These are phyloP conservation scores for Periplaneta americana DNA, from an alignment of 1,140 invertebrate species.

Conservation along the genomic window DNA sequence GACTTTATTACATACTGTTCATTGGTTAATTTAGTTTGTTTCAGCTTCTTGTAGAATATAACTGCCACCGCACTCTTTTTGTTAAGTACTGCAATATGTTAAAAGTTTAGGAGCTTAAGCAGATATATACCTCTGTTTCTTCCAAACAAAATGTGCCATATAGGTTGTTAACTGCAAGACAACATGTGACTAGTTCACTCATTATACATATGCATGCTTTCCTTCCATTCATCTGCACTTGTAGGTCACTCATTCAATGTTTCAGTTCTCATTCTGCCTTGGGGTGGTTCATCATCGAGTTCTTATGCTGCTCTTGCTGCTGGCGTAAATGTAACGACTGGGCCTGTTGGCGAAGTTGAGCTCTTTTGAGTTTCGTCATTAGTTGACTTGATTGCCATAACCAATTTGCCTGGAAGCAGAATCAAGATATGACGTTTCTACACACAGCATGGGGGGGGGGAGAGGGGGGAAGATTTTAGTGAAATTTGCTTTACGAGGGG, in stretches of 20 bases:
- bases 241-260: not conserved
- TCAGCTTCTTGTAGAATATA: not conserved
- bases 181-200: not conserved
- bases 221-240: too few species aligned
- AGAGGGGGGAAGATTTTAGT: too few species aligned
- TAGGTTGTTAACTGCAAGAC: not conserved
- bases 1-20: not conserved
- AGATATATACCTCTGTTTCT: not conserved
- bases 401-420: conserved; percentile 77
- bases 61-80: not conserved
- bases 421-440: too few species aligned
- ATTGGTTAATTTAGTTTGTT: not conserved
- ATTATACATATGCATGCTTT: not conserved
- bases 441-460: too few species aligned
- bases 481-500: too few species aligned
- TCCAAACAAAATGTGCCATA: not conserved
- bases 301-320: not conserved
- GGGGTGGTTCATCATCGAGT: not conserved
- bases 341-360: conserved; percentile 50
- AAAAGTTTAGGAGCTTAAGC: not conserved
- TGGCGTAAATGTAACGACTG: conserved; percentile 2
- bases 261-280: not conserved
- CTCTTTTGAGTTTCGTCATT: conserved; percentile 74
- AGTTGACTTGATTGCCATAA: conserved; percentile 79
- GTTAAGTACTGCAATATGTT: not conserved